A percentile compares a stretch with the other conserved stretches of the same genome.
These are phyloP conservation scores for Andrena marginata DNA, from an alignment of 2,888 invertebrate species.

Conservation along the genomic window DNA sequence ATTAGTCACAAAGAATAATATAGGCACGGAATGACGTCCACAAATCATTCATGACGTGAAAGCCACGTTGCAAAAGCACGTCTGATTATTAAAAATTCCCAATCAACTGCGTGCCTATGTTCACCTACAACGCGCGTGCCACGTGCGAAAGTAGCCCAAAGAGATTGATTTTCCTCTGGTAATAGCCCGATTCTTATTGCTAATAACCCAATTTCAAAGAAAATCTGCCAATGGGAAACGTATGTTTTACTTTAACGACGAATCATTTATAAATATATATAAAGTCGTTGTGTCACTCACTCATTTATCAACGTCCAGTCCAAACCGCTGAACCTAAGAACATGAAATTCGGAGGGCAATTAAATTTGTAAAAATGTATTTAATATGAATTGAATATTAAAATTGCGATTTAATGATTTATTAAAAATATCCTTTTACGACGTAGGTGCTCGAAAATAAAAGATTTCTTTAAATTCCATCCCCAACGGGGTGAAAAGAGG, in stretches of 20 bases:
- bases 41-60: not conserved
- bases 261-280: not conserved
- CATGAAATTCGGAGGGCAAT: too few relatives aligned
- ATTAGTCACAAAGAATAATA: not conserved
- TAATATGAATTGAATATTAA: too few relatives aligned
- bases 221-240: constrained; percentile 24
- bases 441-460: too few relatives aligned
- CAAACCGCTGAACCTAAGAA: too few relatives aligned
- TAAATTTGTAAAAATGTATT: too few relatives aligned
- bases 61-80: not conserved
- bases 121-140: not conserved
- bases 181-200: constrained; percentile 48
- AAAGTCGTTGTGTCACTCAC: not conserved
- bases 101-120: not conserved
- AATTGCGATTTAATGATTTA: too few relatives aligned
- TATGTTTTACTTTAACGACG: not conserved
- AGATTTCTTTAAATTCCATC: too few relatives aligned
- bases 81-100: constrained; percentile 23
- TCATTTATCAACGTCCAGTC: too few relatives aligned
- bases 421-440: too few relatives aligned
- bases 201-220: constrained; percentile 47
- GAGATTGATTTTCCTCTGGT: constrained; percentile 54
- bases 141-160: constrained; percentile 55
- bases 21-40: not conserved
- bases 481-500: too few relatives aligned